Conservation (phyloP, 2,113 vertebrate genomes). For the Austrofundulus limnaeus region DNA sequence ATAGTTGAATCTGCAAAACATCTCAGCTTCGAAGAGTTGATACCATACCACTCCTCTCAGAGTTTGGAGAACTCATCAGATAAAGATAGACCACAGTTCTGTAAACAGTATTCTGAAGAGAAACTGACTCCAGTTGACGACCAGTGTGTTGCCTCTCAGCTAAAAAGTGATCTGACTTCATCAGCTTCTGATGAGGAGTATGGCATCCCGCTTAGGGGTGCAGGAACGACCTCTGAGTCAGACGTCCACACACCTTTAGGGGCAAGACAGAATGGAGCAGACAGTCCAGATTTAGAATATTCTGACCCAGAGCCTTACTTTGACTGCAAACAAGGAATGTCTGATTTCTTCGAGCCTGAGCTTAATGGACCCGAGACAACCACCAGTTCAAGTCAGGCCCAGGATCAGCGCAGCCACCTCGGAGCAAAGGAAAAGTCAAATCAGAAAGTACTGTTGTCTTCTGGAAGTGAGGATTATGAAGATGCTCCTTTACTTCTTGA, state of each 20-base stretch:
- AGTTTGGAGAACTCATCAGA: slow-evolving; percentile 29
- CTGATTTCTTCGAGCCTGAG: slow-evolving; percentile 68
- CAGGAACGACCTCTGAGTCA: slow-evolving; percentile 20
- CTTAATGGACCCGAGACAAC: slow-evolving; percentile 35
- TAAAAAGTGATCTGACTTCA: slow-evolving; percentile 27
- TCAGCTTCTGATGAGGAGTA: slow-evolving; percentile 56
- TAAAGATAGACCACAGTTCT: slow-evolving; percentile 22
- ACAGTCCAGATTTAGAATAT: slow-evolving; percentile 41
- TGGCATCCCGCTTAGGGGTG: slow-evolving; percentile 23
- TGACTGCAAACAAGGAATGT: slow-evolving; percentile 69
- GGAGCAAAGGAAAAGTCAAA: slow-evolving; percentile 5
- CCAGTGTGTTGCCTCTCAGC: slow-evolving; percentile 30
- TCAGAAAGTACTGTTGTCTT: slow-evolving; percentile 48
- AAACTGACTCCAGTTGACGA: slow-evolving; percentile 21
- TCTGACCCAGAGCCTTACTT: slow-evolving; percentile 71
- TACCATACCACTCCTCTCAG: background rate
- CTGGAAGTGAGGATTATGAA: slow-evolving; percentile 68
- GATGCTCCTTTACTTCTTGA: slow-evolving; percentile 80
- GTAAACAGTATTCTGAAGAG: slow-evolving; percentile 28
- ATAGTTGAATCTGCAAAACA: slow-evolving; percentile 39
- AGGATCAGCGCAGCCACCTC: background rate
- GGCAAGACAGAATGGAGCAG: slow-evolving; percentile 4
- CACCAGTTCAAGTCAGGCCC: background rate
- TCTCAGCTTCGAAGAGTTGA: slow-evolving; percentile 65
- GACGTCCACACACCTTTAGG: slow-evolving; percentile 17